Base-by-base conservation (phyloP, 2,888 invertebrate species). In the Mesochorus sp. region DNA sequence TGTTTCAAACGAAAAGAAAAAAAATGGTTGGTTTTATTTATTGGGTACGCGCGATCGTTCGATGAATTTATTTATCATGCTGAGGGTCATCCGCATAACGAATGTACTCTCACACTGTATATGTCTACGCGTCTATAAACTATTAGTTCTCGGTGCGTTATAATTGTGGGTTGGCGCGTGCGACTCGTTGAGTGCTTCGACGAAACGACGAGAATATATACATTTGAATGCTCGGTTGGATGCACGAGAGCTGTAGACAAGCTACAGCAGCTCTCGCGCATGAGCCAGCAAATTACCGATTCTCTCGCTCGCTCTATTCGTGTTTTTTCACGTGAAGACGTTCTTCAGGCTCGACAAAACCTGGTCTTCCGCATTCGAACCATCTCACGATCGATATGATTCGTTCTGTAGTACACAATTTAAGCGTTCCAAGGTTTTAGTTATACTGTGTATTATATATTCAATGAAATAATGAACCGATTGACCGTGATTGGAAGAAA, bases 151-250 rank as follows among this genome's bases (percentile, higher is more conserved):
- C 31, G 51, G 51, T 59, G 34, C 24, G 39, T 73, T 47, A 64
- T 67, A 67, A 67, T 67, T 67, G 49, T 59, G 24, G 51, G 74
- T 61, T 67, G 31, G 74, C 59, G 74, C 74, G 74, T 74, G 57
- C 51, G 42, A 12, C 21, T 67, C 34, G 44, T 57, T 51, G 37
- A n/a, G 42, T 55, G n/a, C 24, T 19, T 14, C n/a, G 53, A 67
- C 34, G 61, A 44, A 61, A 67, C 61, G 67, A 66, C 39, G 74
- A 44, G 67, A 75, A 75, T 61, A 59, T 67, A 67, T 51, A 42
- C 59, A 74, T 39, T 67, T 47, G 42, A 67, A 68, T 57, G 47
- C 44, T 37, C 10, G 17, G 17, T 17, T 37, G 34, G 47, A 24
- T 51, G 26, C 34, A 49, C 42, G 34, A 12, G 51, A 51, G 12